Percentiles rank a stretch among this genome's conserved stretches.
phyloP scores from a whole-genome alignment of 2,113 vertebrate genomes.

The Turdus rufiventris region DNA sequence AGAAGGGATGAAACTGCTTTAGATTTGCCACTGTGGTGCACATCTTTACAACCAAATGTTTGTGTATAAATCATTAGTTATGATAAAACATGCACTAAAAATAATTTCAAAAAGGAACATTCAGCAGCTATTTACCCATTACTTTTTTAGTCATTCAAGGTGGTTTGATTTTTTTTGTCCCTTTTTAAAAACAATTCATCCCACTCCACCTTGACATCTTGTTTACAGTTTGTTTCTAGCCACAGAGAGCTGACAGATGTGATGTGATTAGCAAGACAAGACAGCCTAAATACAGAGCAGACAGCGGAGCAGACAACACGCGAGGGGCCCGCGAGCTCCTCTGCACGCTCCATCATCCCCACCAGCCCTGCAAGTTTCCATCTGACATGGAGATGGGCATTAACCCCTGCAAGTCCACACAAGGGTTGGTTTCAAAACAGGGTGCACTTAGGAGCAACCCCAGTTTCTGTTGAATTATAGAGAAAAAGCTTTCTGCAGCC shows the following conservation, averaged over 20 bases:
- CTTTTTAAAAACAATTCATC: not conserved
- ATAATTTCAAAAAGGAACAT: not conserved
- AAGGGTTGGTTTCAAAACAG: not conserved
- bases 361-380: not conserved
- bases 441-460: not conserved
- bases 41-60: not conserved
- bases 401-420: not conserved
- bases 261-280: slow-evolving; percentile 30
- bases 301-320: not conserved
- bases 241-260: not conserved
- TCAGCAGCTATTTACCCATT: not conserved
- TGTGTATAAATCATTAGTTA: not conserved
- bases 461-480: not conserved
- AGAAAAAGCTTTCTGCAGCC: not conserved
- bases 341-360: not conserved
- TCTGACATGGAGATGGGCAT: not conserved
- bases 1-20: not conserved
- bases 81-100: not conserved
- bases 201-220: slow-evolving; percentile 10
- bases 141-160: not conserved
- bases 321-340: not conserved
- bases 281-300: not conserved
- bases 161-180: not conserved
- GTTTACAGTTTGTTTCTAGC: not conserved
- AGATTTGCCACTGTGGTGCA: not conserved